phyloP scores from a whole-genome alignment of 2,113 vertebrate species.

The Cynopterus brachyotis region DNA sequence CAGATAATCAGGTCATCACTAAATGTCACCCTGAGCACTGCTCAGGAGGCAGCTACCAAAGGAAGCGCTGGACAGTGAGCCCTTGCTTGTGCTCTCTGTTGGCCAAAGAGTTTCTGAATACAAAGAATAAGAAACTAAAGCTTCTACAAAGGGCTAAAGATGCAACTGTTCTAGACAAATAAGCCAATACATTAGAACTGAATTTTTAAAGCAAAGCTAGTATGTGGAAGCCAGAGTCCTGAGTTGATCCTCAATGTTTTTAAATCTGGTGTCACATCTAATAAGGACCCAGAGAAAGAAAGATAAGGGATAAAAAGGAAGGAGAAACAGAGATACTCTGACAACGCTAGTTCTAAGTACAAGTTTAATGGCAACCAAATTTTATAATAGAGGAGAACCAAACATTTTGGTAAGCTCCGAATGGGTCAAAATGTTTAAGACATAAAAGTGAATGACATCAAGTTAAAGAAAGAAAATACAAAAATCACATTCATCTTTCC shows the following conservation, averaged over 20 bases:
- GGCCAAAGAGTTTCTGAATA: neutral
- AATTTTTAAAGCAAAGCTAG: constrained; percentile 56
- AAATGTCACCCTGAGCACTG: neutral
- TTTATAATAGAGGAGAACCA: constrained; percentile 25
- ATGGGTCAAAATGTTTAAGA: constrained; percentile 39
- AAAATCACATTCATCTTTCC: neutral
- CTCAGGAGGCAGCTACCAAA: constrained; percentile 68
- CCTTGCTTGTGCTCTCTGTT: neutral
- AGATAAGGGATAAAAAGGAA: constrained; percentile 63
- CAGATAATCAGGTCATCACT: constrained; percentile 41
- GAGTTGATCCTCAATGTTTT: neutral
- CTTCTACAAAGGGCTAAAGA: constrained; percentile 76
- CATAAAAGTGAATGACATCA: constrained; percentile 41
- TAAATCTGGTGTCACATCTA: constrained; percentile 57
- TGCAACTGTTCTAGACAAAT: constrained; percentile 59
- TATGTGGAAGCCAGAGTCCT: constrained; percentile 71
- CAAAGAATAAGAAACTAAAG: constrained; percentile 76
- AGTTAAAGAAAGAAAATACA: constrained; percentile 49
- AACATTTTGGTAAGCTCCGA: constrained; percentile 1
- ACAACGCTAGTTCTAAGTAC: constrained; percentile 71
- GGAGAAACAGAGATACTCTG: constrained; percentile 61
- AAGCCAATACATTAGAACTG: constrained; percentile 69
- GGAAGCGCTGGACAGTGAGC: constrained; percentile 66
- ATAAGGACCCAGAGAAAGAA: constrained; percentile 67
- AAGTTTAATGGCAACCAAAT: constrained; percentile 61